Evolutionary conservation across 2,797 vertebrate species (phyloP).

Genomic region (Enteromius mattozi): DNA sequence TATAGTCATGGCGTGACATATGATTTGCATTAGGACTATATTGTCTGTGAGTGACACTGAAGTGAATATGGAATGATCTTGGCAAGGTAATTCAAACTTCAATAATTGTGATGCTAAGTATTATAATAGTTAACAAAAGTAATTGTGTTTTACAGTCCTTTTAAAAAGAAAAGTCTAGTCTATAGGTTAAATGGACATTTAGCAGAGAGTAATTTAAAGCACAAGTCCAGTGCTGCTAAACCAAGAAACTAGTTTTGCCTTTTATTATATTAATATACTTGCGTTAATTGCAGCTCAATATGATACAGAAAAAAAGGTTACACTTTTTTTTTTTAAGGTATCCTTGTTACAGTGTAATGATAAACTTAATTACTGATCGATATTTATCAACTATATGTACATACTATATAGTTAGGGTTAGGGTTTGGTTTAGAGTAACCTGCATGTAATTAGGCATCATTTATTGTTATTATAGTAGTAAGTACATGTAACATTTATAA

Average conservation of each 20-base stretch:
- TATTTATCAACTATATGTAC: not conserved
- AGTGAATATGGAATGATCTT: not conserved
- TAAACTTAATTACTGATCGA: not conserved
- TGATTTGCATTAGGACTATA: conserved; percentile 14
- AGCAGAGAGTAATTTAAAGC: not conserved
- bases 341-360: not conserved
- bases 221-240: not conserved
- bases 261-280: not conserved
- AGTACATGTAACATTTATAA: not conserved
- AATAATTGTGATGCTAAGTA: not conserved
- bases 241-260: not conserved
- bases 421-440: not conserved
- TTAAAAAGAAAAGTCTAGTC: not conserved
- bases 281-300: not conserved
- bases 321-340: not conserved
- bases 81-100: not conserved
- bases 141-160: not conserved
- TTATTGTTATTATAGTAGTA: not conserved
- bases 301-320: not conserved
- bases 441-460: not conserved
- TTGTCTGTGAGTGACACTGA: not conserved
- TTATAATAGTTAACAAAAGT: not conserved
- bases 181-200: not conserved
- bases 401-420: not conserved
- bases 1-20: not conserved